These are phyloP conservation scores for Onychostruthus taczanowskii DNA, from an alignment of 2,113 vertebrate genomes.

Conservation along the genomic window DNA sequence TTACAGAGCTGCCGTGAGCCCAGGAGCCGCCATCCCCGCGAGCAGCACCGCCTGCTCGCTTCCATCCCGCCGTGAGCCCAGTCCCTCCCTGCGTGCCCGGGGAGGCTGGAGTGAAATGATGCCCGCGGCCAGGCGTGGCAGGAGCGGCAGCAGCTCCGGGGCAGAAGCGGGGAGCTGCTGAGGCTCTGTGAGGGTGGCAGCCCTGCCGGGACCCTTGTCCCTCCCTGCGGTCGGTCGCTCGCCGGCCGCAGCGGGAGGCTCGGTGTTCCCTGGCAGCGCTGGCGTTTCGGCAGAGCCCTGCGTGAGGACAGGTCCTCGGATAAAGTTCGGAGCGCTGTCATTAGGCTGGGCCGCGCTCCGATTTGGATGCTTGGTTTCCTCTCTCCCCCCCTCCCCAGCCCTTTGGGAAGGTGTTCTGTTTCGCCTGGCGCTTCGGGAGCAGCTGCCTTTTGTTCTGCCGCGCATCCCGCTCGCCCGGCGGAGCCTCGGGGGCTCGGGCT, in stretches of 20 bases:
- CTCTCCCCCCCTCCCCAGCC: not conserved
- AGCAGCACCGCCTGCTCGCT: not conserved
- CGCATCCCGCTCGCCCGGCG: not conserved
- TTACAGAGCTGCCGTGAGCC: not conserved
- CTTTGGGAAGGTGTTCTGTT: not conserved
- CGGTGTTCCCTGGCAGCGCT: not conserved
- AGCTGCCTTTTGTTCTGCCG: not conserved
- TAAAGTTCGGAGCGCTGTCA: not conserved
- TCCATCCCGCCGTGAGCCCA: not conserved
- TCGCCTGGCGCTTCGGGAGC: not conserved
- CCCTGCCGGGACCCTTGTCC: not conserved
- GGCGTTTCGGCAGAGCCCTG: not conserved
- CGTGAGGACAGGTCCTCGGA: not conserved
- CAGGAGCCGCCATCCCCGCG: not conserved
- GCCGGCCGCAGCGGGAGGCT: fast-evolving
- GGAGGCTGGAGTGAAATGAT: not conserved
- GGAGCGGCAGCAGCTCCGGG: not conserved
- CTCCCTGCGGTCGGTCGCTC: fast-evolving
- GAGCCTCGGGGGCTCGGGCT: too few species aligned
- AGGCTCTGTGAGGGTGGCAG: not conserved
- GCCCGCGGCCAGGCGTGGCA: not conserved
- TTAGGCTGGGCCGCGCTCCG: not conserved
- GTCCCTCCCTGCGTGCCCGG: not conserved
- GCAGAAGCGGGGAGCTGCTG: not conserved
- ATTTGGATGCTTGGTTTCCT: slow-evolving; percentile 25